Base-by-base conservation (phyloP, 2,888 invertebrate species). In the Ennomos erosarius region DNA sequence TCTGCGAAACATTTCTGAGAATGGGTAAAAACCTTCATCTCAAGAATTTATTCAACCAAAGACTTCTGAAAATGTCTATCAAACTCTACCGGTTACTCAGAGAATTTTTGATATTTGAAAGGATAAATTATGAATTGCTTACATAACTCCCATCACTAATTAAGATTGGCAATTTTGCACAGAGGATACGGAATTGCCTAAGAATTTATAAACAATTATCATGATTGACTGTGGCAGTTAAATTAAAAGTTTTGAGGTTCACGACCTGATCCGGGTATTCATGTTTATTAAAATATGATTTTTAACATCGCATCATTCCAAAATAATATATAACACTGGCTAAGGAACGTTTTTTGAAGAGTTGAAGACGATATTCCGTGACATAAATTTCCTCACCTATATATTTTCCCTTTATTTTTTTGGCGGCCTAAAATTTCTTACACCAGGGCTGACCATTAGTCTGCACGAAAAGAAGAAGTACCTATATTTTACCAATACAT, bases 11-110 rank as follows among this genome's bases (percentile, higher is more conserved):
- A 47, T 37, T 8, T 56, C 56, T 57, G 36, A 13, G 59, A 57
- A 55, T 54, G 33, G 0, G 44, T 37, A 55, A 40, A 33, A 57
- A 34, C 65, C 64, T 63, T 61, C 50, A 38, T 34, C 38, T 47
- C 34, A 51, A 48, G 47, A 43, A 33, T 47, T 11, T 49, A 43
- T 26, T 26, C 26, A 5, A 26, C 26, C 33, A 33, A 43, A 11
- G 8, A 38, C 54, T 57, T 45, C 61, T 61, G 47, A 37, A 53
- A 47, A 60, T 46, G 38, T 26, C 49, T 49, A 39, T 39, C 45
- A 43, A 46, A 47, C 12, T 46, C 44, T 49, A 39, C 39, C 45
- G 46, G 48, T 42, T 12, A 12, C 45, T 1, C 3, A 34, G 38
- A 34, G 11, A 40, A 40, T 38, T n/a, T 36, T 47, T 35, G 16